Conservation (phyloP, 2,113 vertebrate genomes). For the Cercopithecus mona region DNA sequence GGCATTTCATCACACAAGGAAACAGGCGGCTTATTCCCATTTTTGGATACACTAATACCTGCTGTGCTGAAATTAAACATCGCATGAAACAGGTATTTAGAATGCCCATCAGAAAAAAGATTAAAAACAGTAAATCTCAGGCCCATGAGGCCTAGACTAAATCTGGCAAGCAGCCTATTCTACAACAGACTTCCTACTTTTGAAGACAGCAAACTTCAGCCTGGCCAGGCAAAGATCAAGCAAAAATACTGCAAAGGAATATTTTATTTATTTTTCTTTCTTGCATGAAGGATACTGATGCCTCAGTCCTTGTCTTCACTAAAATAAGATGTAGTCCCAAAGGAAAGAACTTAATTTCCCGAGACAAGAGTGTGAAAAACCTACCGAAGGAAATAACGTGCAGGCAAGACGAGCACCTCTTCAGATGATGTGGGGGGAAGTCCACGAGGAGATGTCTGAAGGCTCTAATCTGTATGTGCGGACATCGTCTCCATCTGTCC, state of each 20-base stretch:
- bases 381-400: not conserved
- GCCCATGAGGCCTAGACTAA: slow-evolving; percentile 63
- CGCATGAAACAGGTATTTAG: slow-evolving; percentile 78
- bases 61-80: slow-evolving; percentile 81
- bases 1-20: slow-evolving; percentile 61
- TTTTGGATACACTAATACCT: slow-evolving; percentile 68
- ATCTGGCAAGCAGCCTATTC: slow-evolving; percentile 71
- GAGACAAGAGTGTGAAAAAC: not conserved
- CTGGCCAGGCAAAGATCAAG: not conserved
- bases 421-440: not conserved
- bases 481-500: not conserved
- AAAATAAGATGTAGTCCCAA: slow-evolving; percentile 26
- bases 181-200: slow-evolving; percentile 40
- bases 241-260: not conserved
- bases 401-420: not conserved
- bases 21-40: slow-evolving; percentile 58
- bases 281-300: not conserved
- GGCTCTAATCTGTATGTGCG: not conserved
- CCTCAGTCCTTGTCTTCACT: slow-evolving; percentile 15
- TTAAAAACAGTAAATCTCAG: slow-evolving; percentile 81
- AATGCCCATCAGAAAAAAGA: slow-evolving; percentile 77
- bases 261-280: slow-evolving; percentile 42
- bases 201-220: slow-evolving; percentile 55
- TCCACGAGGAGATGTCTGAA: rapidly evolving
- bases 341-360: not conserved